These are phyloP conservation scores for Drosophila diplacantha DNA, from an alignment of 2,888 invertebrate species.

Conservation along the genomic window DNA sequence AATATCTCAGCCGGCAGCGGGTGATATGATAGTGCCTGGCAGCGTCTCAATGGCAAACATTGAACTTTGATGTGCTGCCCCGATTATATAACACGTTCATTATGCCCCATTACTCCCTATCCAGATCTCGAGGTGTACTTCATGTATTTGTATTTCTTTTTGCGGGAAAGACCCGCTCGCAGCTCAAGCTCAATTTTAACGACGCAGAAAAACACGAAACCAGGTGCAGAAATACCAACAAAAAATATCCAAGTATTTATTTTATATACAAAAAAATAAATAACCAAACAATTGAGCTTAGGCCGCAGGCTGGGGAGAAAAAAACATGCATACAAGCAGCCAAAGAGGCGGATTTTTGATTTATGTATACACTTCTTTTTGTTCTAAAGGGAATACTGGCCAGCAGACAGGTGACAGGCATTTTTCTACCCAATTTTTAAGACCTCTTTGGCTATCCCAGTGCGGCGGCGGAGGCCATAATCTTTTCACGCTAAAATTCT, in stretches of 20 bases:
- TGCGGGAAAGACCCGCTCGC: background rate
- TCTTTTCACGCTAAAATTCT: constrained; percentile 35
- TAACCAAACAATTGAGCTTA: constrained; percentile 14
- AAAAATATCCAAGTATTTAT: too few relatives aligned
- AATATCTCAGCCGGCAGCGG: constrained; percentile 20
- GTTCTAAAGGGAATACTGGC: constrained; percentile 1
- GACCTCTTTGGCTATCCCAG: constrained; percentile 1
- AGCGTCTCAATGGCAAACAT: constrained; percentile 36
- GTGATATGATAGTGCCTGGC: constrained; percentile 38
- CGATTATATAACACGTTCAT: constrained; percentile 31
- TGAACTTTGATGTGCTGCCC: constrained; percentile 31
- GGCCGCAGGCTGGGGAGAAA: constrained; percentile 24
- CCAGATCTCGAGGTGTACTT: background rate
- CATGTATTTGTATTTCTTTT: background rate
- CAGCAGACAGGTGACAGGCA: constrained; percentile 53
- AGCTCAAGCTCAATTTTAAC: constrained; percentile 1
- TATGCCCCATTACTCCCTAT: constrained; percentile 19
- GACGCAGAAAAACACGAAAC: constrained; percentile 17
- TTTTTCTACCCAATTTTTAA: background rate
- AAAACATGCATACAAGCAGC: background rate
- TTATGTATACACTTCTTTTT: too few relatives aligned
- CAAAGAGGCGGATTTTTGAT: constrained; percentile 11
- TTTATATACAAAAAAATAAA: background rate
- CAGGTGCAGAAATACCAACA: constrained; percentile 9
- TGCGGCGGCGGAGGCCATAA: constrained; percentile 33